A percentile compares a stretch with the other conserved stretches of the same genome.
Conservation (phyloP, 1,140 invertebrate species). For the Dreissena polymorpha region DNA sequence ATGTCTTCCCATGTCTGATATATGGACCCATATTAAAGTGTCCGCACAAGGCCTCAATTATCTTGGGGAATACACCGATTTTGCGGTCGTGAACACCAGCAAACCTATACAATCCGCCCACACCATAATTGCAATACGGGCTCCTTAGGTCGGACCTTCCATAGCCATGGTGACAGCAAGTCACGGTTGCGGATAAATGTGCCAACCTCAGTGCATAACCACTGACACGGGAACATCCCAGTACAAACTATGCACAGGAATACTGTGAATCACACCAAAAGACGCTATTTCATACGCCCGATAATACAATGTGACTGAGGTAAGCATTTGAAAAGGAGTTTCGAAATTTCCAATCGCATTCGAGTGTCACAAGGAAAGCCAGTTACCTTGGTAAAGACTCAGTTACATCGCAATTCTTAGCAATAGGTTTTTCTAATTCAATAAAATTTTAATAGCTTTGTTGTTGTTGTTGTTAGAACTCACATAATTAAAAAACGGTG, state of each 20-base stretch:
- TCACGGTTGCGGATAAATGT: constrained; percentile 39
- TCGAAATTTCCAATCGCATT: no score
- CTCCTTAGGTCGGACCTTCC: neutral
- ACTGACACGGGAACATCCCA: neutral
- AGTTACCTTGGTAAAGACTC: no score
- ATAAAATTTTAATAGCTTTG: no score
- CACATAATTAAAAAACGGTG: no score
- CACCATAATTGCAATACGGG: constrained; percentile 20
- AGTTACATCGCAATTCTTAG: no score
- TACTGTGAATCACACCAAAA: neutral
- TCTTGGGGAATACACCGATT: constrained; percentile 22
- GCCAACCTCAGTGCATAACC: constrained; percentile 14
- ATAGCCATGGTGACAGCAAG: constrained; percentile 24
- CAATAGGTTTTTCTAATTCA: no score
- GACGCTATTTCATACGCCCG: constrained; percentile 11
- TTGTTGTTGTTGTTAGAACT: no score
- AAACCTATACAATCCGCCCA: neutral
- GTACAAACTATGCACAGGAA: constrained; percentile 32
- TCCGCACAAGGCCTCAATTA: constrained; percentile 35
- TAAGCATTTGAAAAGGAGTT: no score
- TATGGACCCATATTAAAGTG: constrained; percentile 12
- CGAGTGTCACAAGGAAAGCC: no score
- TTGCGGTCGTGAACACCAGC: constrained; percentile 3
- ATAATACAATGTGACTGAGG: no score
- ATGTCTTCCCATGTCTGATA: neutral